A percentile compares a stretch with the other conserved stretches of the same genome.
Conservation (phyloP, 2,113 vertebrate genomes). For the Talpa occidentalis region DNA sequence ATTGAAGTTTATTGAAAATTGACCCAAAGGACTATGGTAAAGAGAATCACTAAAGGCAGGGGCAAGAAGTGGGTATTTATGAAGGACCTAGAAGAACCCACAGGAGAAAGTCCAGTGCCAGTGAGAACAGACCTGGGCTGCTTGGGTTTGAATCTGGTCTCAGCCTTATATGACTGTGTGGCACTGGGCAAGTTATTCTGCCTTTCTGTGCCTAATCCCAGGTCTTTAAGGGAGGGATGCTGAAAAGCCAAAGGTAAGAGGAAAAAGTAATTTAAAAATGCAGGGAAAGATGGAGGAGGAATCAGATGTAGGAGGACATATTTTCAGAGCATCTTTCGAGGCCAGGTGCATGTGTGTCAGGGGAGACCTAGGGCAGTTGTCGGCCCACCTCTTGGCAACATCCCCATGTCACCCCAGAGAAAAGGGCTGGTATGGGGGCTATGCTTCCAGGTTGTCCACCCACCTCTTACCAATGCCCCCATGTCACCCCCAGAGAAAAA, state of each 20-base stretch:
- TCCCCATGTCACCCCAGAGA: fast-evolving
- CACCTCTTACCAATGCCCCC: fast-evolving
- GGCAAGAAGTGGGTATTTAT: background rate
- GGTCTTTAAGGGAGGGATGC: background rate
- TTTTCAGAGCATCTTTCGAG: fast-evolving
- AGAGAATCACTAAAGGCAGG: background rate
- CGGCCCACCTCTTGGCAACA: fast-evolving
- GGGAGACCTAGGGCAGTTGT: fast-evolving
- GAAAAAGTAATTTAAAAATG: background rate
- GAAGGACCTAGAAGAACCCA: background rate
- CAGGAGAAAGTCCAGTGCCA: fast-evolving
- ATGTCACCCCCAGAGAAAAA: background rate
- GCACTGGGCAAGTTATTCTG: background rate
- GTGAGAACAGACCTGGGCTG: background rate
- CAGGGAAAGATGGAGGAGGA: background rate
- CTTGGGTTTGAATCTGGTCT: background rate
- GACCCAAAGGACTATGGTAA: background rate
- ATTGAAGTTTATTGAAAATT: background rate
- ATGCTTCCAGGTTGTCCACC: background rate
- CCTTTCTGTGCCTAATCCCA: background rate
- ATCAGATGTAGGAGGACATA: fast-evolving
- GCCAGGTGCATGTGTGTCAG: too few species aligned
- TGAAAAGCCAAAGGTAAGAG: too few species aligned
- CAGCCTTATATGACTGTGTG: background rate
- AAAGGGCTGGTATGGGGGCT: fast-evolving